Base-by-base conservation (phyloP, 1,140 invertebrate genomes). In the Ceratosolen solmsi region DNA sequence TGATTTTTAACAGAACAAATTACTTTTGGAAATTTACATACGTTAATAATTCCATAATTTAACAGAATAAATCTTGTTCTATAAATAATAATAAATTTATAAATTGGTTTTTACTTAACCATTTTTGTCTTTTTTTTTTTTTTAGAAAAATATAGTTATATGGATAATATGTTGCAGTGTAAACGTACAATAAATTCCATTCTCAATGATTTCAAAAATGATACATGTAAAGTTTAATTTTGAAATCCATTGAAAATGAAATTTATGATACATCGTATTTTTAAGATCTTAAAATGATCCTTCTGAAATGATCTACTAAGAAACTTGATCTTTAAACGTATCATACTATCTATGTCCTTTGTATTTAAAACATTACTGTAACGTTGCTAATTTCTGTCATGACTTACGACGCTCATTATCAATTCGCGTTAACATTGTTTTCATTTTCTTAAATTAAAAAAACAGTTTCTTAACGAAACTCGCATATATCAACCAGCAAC, bases 81-180 rank as follows among this genome's bases (percentile, higher is more conserved):
- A 51, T 70, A 22, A n/a, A 27, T 56, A 76, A 20, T 65, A 46
- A 70, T 76, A 71, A 58, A 58, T 71, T 1, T 77, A 15, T 71
- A 76, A 76, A 13, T 49, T 60, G 22, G 56, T 82, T 82, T 81
- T 82, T 82, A 49, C 63, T 70, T 70, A 41, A 27, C 70, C n/a
- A 73, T 82, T 82, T 73, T 70, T 11, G 71, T 82, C 78, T 73
- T 70, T 8, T 54, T 30, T 63, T 22, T 80, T 82, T 81, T 82
- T 70, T 78, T 82, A 82, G 54, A 82, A 82, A 82, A 82, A 82
- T 82, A 82, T 82, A 82, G 20, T 82, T 73, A 49, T 76, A 72
- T 82, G 75, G 65, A 70, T 76, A 58, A 75, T 70, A 75, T 73
- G 75, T 22, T 72, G 51, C 41, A 78, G 60, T 82, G n/a, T 27